Conservation (phyloP, 2,113 vertebrate genomes). For the Cavia aperea region DNA sequence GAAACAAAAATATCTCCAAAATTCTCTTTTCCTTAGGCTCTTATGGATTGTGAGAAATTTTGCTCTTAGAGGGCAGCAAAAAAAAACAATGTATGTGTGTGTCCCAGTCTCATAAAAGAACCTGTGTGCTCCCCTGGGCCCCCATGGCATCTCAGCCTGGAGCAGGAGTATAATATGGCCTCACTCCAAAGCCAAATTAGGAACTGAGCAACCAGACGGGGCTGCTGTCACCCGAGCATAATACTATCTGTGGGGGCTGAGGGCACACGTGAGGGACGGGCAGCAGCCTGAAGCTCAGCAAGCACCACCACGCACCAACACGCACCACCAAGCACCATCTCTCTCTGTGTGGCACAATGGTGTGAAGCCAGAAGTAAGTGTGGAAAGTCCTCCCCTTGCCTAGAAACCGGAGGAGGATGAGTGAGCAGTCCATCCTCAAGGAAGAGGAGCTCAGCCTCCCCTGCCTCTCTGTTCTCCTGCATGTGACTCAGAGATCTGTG, state of each 20-base stretch:
- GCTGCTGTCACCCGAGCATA: conserved; percentile 32
- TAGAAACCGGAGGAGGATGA: background rate
- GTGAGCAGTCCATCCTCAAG: too few relatives aligned
- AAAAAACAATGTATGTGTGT: background rate
- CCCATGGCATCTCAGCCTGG: background rate
- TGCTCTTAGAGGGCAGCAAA: conserved; percentile 14
- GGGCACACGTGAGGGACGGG: background rate
- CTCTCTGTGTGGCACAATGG: background rate
- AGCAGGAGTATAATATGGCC: background rate
- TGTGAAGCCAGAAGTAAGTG: background rate
- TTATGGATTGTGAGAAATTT: conserved; percentile 2
- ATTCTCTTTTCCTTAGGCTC: conserved; percentile 21
- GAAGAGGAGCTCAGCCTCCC: background rate
- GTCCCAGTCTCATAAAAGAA: background rate
- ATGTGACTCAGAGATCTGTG: background rate
- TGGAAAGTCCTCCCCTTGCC: background rate
- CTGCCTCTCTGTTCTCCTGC: background rate
- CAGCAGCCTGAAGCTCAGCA: background rate
- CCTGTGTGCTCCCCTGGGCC: background rate
- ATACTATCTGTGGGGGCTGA: conserved; percentile 3
- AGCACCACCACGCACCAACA: background rate
- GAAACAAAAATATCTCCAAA: background rate
- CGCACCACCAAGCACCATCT: background rate
- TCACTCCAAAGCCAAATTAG: conserved; percentile 44
- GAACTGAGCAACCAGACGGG: conserved; percentile 50